Evolutionary conservation across 2,888 invertebrate species (phyloP).

Genomic region (Lucinisca nassula): DNA sequence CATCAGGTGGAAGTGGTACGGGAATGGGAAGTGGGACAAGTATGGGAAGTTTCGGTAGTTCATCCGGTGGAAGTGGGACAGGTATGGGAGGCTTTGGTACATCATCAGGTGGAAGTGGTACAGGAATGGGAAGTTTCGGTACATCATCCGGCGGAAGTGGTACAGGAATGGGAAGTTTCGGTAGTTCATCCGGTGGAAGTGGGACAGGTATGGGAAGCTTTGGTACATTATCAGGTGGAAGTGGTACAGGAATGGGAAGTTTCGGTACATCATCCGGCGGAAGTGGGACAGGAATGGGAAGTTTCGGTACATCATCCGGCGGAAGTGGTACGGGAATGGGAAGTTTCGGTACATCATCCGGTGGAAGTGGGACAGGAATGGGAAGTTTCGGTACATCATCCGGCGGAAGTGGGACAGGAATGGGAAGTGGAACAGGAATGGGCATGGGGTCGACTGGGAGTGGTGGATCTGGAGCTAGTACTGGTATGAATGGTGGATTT

Average conservation of each 20-base stretch:
- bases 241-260: not conserved
- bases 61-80: not conserved
- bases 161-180: not conserved
- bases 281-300: not conserved
- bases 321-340: not conserved
- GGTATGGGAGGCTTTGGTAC: not conserved
- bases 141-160: conserved; percentile 9
- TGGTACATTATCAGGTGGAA: conserved; percentile 10
- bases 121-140: conserved; percentile 38
- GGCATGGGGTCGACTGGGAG: not conserved
- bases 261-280: not conserved
- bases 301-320: not conserved
- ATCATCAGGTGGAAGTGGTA: no score
- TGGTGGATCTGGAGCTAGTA: not conserved
- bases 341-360: not conserved
- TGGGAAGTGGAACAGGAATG: conserved; percentile 12
- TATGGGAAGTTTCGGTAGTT: not conserved
- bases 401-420: conserved; percentile 6
- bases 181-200: not conserved
- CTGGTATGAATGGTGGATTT: conserved; percentile 7
- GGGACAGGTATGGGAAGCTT: not conserved
- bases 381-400: not conserved
- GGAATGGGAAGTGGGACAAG: conserved; percentile 1
- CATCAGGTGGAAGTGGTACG: conserved; percentile 4
- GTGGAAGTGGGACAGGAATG: not conserved